These are phyloP conservation scores for Xenus cinereus DNA, from an alignment of 2,113 vertebrate species.

Conservation along the genomic window DNA sequence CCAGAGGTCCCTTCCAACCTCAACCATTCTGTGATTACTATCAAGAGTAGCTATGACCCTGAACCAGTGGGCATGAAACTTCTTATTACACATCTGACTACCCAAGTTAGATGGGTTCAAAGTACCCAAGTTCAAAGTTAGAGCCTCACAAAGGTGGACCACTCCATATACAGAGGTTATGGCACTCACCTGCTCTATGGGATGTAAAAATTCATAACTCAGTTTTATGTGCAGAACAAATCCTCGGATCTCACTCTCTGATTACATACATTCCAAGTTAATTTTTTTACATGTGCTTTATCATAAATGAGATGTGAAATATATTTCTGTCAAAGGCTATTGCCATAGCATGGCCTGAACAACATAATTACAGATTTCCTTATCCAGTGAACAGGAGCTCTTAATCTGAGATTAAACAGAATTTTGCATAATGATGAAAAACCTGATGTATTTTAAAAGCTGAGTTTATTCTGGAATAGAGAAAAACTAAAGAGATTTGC, in stretches of 20 bases:
- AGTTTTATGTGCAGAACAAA: not conserved
- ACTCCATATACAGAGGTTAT: not conserved
- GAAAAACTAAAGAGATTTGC: not conserved
- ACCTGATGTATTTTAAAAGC: not conserved
- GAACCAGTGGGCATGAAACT: not conserved
- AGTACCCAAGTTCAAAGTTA: not conserved
- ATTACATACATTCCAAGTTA: not conserved
- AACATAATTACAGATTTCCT: not conserved
- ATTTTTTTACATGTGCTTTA: not conserved
- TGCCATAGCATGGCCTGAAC: not conserved
- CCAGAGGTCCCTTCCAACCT: not conserved
- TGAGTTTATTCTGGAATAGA: not conserved
- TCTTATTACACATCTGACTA: not conserved
- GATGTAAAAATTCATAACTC: not conserved
- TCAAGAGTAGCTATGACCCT: not conserved
- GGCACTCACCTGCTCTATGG: not conserved
- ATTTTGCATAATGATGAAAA: not conserved
- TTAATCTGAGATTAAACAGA: not conserved
- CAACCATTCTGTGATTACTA: not conserved
- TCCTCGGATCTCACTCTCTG: rapidly evolving
- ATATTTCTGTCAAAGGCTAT: not conserved
- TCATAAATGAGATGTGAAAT: not conserved
- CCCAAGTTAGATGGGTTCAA: too few species aligned
- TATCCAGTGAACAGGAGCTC: not conserved
- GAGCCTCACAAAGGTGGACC: not conserved